phyloP scores from a whole-genome alignment of 2,113 vertebrate species.

The Catharus minimus region DNA sequence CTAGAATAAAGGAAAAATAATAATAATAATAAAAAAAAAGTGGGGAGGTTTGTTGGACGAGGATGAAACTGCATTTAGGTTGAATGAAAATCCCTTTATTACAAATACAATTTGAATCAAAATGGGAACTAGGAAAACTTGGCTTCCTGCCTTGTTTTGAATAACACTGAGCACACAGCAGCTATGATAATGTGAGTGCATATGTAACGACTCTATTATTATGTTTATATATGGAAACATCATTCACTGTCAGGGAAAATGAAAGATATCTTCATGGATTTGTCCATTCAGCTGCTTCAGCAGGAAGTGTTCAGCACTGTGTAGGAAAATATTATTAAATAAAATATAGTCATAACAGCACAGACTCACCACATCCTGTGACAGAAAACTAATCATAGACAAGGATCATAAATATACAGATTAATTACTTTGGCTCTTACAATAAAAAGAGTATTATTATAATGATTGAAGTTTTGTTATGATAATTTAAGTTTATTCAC shows the following conservation, averaged over 20 bases:
- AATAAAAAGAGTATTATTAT: conserved; percentile 23
- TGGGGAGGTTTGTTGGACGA: conserved; percentile 39
- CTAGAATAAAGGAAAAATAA: conserved; percentile 68
- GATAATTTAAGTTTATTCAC: conserved; percentile 24
- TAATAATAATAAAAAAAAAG: conserved; percentile 13
- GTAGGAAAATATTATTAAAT: conserved; percentile 57
- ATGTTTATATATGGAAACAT: conserved; percentile 73
- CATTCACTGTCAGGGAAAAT: conserved; percentile 71
- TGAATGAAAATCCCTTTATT: conserved; percentile 78
- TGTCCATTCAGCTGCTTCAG: conserved; percentile 74
- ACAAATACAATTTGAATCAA: conserved; percentile 70
- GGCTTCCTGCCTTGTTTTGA: conserved; percentile 62
- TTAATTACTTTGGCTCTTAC: conserved; percentile 36
- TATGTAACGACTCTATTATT: conserved; percentile 73
- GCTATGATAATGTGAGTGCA: conserved; percentile 57
- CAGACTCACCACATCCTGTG: neutral
- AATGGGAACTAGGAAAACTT: conserved; percentile 60
- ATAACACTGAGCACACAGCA: conserved; percentile 43
- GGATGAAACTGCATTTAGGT: conserved; percentile 69
- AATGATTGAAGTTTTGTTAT: neutral
- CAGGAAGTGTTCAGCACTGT: conserved; percentile 55
- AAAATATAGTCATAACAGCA: conserved; percentile 25
- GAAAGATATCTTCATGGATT: conserved; percentile 70
- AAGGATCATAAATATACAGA: conserved; percentile 22
- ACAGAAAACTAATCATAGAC: conserved; percentile 18